Conservation (phyloP, 2,888 invertebrate genomes). For the Thera britannica region DNA sequence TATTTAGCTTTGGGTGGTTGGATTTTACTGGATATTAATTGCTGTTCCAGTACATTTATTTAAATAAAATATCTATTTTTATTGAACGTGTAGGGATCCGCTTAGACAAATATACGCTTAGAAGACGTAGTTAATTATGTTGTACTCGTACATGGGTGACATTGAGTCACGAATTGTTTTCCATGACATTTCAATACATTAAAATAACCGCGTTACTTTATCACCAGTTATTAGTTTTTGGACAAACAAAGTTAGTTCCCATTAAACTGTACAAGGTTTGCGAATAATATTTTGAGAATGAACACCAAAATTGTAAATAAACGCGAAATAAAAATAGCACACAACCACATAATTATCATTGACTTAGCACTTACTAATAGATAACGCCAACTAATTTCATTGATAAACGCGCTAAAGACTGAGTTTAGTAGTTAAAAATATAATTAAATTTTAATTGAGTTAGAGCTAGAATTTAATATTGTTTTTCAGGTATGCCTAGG, state of each 20-base stretch:
- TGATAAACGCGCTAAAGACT: too few species aligned
- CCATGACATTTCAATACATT: neutral
- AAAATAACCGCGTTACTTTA: neutral
- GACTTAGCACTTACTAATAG: slow-evolving; percentile 1
- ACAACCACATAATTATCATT: slow-evolving; percentile 45
- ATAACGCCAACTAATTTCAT: neutral
- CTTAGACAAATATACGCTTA: neutral
- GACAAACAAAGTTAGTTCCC: slow-evolving; percentile 8
- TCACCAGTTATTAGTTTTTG: neutral
- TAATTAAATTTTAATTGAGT: too few species aligned
- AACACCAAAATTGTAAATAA: slow-evolving; percentile 16
- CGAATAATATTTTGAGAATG: neutral
- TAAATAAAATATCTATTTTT: neutral
- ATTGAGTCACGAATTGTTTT: slow-evolving; percentile 5
- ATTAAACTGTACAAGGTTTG: neutral
- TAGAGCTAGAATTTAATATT: too few species aligned
- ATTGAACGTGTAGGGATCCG: neutral
- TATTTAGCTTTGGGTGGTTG: too few species aligned
- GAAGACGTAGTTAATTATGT: neutral
- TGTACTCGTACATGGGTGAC: neutral
- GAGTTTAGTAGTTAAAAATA: too few species aligned
- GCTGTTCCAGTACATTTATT: neutral
- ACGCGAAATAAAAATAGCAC: slow-evolving; percentile 25
- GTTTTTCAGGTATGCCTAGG: too few species aligned
- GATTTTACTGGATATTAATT: too few species aligned